Evolutionary conservation across 2,888 invertebrate genomes (phyloP), one percentile per base, ranked within the genome.

Genomic region (Drosophila tanythrix): DNA sequence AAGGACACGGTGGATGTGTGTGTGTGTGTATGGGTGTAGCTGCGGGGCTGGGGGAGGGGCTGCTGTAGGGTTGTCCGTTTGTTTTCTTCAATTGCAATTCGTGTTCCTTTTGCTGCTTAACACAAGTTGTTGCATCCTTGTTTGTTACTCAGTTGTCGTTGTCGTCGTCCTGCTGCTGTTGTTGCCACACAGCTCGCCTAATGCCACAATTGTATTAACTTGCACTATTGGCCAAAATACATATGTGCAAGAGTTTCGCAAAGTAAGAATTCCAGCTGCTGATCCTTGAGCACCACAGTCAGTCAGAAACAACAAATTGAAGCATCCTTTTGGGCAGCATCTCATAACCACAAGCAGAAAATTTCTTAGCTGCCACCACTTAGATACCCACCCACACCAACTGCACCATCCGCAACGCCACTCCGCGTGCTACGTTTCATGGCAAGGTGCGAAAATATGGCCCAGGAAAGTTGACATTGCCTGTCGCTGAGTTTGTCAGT

Each of bases 401-500:
- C n/a, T 40, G 40, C 40, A 43, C 11, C 40, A 43, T 31, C 31
- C 11, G n/a, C 27, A 18, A 11, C 35, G 7, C 7, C 55, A 67
- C 57, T 67, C 18, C 36, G 40, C 60, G 21, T 40, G 40, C 67
- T 73, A 68, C 62, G 61, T 62, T 61, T 53, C 59, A 59, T 51
- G 72, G 66, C 53, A 40, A 88, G 85, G 85, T 90, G 85, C 81
- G 83, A 85, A 80, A 76, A 71, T 76, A 80, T 80, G 83, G 71
- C 83, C 74, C 64, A 59, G 38, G 11, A 43, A 50, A 64, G 27
- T 57, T 69, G 79, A 55, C 73, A 57, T 38, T 68, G 55, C 74
- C 59, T 55, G 48, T 38, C 66, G 21, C 50, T n/a, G 61, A 15
- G 66, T 27, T 43, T 55, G 56, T 40, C 56, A 13, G 52, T 58